Conservation (phyloP, 1,140 invertebrate species). For the Lamellibrachia luymesi region DNA sequence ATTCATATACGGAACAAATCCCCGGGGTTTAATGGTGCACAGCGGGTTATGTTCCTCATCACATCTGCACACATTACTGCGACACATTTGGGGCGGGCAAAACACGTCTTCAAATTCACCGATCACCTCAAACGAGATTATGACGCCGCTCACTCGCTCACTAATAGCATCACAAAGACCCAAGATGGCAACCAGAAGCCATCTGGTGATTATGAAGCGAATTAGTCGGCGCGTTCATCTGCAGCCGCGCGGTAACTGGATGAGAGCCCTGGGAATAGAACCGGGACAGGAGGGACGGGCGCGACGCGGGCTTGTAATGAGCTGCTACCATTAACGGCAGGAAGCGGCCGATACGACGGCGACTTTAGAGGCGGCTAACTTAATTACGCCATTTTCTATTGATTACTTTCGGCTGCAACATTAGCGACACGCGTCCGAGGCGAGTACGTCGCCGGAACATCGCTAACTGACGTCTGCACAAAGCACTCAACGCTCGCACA, state of each 20-base stretch:
- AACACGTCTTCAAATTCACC: background rate
- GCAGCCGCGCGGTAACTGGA: background rate
- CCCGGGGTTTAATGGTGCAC: background rate
- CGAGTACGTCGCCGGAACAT: background rate
- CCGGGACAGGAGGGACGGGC: background rate
- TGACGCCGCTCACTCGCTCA: no score
- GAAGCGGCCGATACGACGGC: slow-evolving; percentile 8
- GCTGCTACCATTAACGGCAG: slow-evolving; percentile 4
- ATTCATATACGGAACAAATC: background rate
- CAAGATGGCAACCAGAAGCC: background rate
- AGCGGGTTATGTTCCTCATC: background rate
- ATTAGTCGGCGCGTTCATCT: background rate
- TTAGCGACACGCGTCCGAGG: background rate
- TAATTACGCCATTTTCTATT: background rate
- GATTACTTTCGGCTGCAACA: background rate
- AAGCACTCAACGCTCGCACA: background rate
- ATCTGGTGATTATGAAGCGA: slow-evolving; percentile 4
- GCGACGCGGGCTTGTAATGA: background rate
- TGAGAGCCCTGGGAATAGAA: background rate
- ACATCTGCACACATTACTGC: background rate
- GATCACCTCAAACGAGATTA: background rate
- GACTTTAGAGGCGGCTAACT: slow-evolving; percentile 8
- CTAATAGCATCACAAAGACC: background rate
- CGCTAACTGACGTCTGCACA: background rate
- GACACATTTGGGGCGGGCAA: background rate